A percentile compares a stretch with the other conserved stretches of the same genome.
phyloP scores from a whole-genome alignment of 2,797 vertebrate genomes.

The Cuniculus paca region DNA sequence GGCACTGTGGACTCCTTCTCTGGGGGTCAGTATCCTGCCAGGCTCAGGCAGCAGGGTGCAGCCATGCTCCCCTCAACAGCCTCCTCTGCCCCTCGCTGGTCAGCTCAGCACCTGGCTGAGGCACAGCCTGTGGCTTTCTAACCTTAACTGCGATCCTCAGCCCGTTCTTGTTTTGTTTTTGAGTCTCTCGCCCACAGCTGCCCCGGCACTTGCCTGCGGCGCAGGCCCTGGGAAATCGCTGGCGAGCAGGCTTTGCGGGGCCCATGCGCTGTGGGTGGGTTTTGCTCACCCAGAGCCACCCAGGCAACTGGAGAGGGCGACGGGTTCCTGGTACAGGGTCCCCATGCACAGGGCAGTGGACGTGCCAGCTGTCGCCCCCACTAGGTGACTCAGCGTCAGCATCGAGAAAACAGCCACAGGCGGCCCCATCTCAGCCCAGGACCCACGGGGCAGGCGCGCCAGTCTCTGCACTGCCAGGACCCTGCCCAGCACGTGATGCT shows the following conservation, averaged over 20 bases:
- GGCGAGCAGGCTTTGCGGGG: neutral
- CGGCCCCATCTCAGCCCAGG: neutral
- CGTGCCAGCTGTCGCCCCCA: neutral
- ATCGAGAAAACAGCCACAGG: neutral
- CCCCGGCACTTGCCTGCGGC: neutral
- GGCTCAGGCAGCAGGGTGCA: neutral
- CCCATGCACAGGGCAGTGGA: neutral
- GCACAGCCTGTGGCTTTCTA: neutral
- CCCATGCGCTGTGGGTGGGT: neutral
- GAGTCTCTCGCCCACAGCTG: neutral
- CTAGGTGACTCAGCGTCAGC: neutral
- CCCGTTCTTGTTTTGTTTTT: conserved; percentile 43
- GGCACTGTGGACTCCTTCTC: neutral
- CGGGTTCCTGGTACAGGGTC: fast-evolving
- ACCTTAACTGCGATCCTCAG: neutral
- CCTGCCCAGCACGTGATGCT: neutral
- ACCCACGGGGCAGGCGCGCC: neutral
- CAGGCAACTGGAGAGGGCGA: neutral
- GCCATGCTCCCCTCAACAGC: neutral
- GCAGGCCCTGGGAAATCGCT: neutral
- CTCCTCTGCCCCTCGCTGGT: neutral
- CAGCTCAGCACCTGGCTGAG: neutral
- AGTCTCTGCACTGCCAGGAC: neutral
- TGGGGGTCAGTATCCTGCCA: neutral
- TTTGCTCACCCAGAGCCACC: neutral